These are phyloP conservation scores for Augochlora pura DNA, from an alignment of 1,140 invertebrate species.

Conservation along the genomic window DNA sequence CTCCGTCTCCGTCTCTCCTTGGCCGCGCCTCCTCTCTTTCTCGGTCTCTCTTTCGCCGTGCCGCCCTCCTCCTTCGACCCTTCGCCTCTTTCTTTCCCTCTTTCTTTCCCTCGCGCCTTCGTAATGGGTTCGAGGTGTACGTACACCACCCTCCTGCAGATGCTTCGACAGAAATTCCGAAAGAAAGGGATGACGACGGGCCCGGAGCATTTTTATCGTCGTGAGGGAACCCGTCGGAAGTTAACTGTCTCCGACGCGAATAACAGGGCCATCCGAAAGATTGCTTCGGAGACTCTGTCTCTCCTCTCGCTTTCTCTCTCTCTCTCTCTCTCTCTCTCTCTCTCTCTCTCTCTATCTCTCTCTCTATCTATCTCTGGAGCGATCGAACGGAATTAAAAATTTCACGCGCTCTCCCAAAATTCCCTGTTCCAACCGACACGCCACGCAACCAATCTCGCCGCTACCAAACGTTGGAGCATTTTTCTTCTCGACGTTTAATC, in stretches of 20 bases:
- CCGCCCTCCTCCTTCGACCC: conserved; percentile 26
- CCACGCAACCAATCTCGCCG: too few relatives aligned
- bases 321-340: too few relatives aligned
- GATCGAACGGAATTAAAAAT: conserved; percentile 5
- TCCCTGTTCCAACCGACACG: too few relatives aligned
- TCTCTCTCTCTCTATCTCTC: too few relatives aligned
- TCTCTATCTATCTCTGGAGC: too few relatives aligned
- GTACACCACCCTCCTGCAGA: conserved; percentile 49
- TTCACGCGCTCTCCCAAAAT: neutral
- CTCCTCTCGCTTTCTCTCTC: too few relatives aligned
- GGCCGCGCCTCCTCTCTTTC: too few relatives aligned
- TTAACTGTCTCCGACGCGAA: conserved; percentile 1
- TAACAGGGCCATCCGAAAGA: neutral
- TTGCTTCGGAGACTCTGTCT: conserved; percentile 2
- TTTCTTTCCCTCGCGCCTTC: conserved; percentile 54
- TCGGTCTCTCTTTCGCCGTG: too few relatives aligned
- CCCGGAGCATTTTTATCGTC: conserved; percentile 44
- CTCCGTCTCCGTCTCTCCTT: neutral
- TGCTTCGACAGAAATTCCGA: conserved; percentile 26
- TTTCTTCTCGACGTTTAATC: too few relatives aligned
- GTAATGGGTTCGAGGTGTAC: conserved; percentile 70
- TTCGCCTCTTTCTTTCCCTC: conserved; percentile 49
- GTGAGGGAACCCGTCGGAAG: conserved; percentile 49
- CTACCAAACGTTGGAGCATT: too few relatives aligned
- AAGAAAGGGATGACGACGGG: conserved; percentile 27